These are phyloP conservation scores for Halcyon badia DNA, from an alignment of 2,797 vertebrate species.

Conservation along the genomic window DNA sequence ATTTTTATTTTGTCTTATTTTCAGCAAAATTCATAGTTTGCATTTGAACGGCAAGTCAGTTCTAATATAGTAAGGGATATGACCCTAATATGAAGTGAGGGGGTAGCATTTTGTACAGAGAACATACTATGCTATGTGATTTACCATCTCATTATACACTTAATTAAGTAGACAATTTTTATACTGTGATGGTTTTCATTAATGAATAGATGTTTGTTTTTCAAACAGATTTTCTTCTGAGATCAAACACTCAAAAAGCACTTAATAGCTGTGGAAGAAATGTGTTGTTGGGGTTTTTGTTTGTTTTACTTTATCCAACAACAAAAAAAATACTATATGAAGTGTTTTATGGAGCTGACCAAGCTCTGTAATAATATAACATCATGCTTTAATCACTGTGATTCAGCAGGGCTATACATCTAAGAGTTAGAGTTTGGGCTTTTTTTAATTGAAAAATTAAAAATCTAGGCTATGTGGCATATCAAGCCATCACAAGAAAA, in stretches of 20 bases:
- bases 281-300: not conserved
- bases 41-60: not conserved
- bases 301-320: not conserved
- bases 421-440: not conserved
- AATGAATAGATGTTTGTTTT: not conserved
- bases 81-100: not conserved
- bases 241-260: not conserved
- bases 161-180: not conserved
- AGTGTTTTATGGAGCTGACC: not conserved
- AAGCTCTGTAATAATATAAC: not conserved
- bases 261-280: not conserved
- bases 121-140: not conserved
- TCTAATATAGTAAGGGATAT: not conserved
- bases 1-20: not conserved
- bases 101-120: not conserved
- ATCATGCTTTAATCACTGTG: not conserved
- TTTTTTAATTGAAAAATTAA: not conserved
- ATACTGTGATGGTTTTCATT: not conserved
- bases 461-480: not conserved
- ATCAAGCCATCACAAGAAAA: not conserved
- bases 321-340: not conserved
- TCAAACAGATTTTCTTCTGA: slow-evolving; percentile 18
- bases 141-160: not conserved
- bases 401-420: not conserved
- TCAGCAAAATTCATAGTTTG: not conserved